Evolutionary conservation across 2,113 vertebrate genomes (phyloP).

Genomic region (Myiozetetes cayanensis): DNA sequence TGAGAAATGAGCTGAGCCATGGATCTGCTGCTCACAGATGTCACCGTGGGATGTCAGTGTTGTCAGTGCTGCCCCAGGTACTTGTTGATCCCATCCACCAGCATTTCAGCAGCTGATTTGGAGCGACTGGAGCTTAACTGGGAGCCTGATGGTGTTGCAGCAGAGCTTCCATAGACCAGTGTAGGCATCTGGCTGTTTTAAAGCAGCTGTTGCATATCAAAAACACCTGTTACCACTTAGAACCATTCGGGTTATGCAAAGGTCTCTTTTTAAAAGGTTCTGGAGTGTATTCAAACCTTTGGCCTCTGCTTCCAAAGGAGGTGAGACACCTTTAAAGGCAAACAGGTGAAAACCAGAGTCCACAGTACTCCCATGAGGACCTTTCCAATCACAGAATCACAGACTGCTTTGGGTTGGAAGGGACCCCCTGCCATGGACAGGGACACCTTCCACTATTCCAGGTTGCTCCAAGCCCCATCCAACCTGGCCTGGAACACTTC

Average conservation of each 20-base stretch:
- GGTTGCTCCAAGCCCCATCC: background rate
- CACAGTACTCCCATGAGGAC: fast-evolving
- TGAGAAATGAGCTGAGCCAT: background rate
- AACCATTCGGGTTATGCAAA: background rate
- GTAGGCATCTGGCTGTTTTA: background rate
- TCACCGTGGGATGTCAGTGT: fast-evolving
- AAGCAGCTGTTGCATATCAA: background rate
- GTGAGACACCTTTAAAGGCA: background rate
- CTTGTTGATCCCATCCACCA: fast-evolving
- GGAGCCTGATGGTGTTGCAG: background rate
- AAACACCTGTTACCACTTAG: background rate
- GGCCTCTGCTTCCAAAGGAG: background rate
- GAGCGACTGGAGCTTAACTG: background rate
- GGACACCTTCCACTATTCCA: background rate
- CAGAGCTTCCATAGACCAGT: background rate
- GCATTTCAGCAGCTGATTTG: background rate
- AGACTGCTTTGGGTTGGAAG: background rate
- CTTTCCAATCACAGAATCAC: background rate
- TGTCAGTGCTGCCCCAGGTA: background rate
- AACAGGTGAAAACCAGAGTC: background rate
- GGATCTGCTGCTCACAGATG: background rate
- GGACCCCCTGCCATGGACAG: background rate
- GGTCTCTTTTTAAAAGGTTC: background rate
- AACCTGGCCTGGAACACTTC: background rate
- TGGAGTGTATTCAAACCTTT: background rate